Base-by-base conservation (phyloP, 2,797 vertebrate genomes). In the Otolemur crassicaudatus region DNA sequence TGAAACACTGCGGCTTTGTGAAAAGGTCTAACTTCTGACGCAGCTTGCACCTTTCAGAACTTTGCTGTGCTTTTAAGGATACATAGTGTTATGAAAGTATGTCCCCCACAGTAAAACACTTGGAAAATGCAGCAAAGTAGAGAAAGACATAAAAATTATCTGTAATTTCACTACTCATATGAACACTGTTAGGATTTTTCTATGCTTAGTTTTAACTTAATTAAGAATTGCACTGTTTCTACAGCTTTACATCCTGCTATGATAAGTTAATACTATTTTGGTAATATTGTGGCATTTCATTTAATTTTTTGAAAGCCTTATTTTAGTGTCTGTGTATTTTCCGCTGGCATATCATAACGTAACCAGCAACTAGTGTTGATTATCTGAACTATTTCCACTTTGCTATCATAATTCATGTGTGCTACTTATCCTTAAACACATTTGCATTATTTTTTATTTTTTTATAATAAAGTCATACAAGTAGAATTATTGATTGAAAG, bases 401-500 rank as follows among this genome's bases (percentile, higher is more conserved):
- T 91, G 22, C 19, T 92, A n/a, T 58, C 89, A 37, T 88, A 88
- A 94, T 75, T 70, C 70, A 75, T 83, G 22, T 80, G 27, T 31
- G 9, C 16, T 73, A n/a, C 14, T 43, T 27, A 92, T 85, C 53
- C 43, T 95, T 60, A 96, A 94, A 67, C 8, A 87, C 53, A 70
- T 37, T 34, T 91, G 40, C 6, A 63, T 63, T 76, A 10, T 63
- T 94, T 95, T 73, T 56, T 94, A 89, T 93, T 93, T 91, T 73
- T 91, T 89, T 75, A 40, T 46, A 94, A 94, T 77, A 84, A 93
- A 82, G 92, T 91, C 37, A 63, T 86, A 80, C 22, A 96, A 95
- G 76, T 76, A n/a, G 17, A 96, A 70, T 94, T 94, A 87, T 37
- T 92, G 23, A 53, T 67, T 88, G 40, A 76, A 85, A 92, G 76